Base-by-base conservation (phyloP, 1,140 invertebrate species). In the Drosophila fuyamai region DNA sequence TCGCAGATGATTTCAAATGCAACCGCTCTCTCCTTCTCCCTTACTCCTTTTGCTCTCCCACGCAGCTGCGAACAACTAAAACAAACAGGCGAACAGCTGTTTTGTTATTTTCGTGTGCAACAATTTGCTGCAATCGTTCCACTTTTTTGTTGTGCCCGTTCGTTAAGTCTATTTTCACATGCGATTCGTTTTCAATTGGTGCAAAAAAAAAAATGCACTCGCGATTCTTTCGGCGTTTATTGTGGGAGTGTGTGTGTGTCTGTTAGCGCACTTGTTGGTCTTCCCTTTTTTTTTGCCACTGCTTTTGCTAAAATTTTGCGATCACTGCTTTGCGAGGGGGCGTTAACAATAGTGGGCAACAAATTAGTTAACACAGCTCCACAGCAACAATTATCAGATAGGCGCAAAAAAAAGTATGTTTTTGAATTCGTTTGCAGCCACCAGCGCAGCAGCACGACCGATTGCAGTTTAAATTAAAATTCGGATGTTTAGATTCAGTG, bases 101-200 rank as follows among this genome's bases (percentile, higher is more conserved):
- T 76, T 71, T 53, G 47, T 81, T 86, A 81, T 78, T 81, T 86
- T 72, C n/a, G 73, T 80, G 76, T 70, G 77, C 48, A 43, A 73
- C 67, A 73, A 79, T 78, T 72, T 75, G 68, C 73, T 67, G 51
- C 54, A 68, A 77, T 67, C 79, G 82, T 79, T 79, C 83, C 65
- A 88, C 66, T 86, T 83, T 80, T 48, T 57, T 32, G 32, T 38
- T 38, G 6, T 13, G 36, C 36, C 65, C 18, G 47, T 12, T 68
- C 76, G 61, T 80, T 48, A 51, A 60, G 66, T 76, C 83, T 88
- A 86, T 86, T 86, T 85, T 84, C 77, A 84, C 62, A 75, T 83
- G 72, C 53, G 74, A 85, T 85, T 86, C 83, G 76, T 79, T 88
- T 86, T 86, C 79, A 82, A 88, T 75, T 85, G 66, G 70, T 74